Percentiles rank a stretch among this genome's conserved stretches.
phyloP scores from a whole-genome alignment of 2,888 invertebrate genomes.

The Pseudococcus longispinus region DNA sequence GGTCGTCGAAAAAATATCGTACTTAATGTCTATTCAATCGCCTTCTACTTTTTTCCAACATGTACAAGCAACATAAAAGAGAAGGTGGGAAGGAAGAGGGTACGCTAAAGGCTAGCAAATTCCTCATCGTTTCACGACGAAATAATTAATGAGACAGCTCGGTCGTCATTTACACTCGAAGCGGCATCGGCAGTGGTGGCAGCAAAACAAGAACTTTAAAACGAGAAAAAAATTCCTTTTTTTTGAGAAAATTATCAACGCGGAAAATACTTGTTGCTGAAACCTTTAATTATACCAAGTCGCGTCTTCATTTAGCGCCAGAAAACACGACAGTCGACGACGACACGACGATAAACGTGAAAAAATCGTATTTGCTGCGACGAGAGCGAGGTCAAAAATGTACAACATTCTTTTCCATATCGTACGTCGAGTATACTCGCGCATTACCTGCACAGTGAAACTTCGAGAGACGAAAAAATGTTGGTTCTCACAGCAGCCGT shows the following conservation, averaged over 20 bases:
- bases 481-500: no score
- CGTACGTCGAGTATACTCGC: neutral
- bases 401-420: neutral
- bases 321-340: neutral
- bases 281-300: constrained; percentile 16
- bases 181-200: neutral
- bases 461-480: no score
- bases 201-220: neutral
- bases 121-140: neutral
- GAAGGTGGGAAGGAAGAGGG: neutral
- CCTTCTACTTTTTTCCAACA: neutral
- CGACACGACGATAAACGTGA: neutral
- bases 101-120: neutral
- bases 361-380: neutral
- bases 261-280: constrained; percentile 22
- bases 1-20: neutral
- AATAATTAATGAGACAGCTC: constrained; percentile 19
- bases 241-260: constrained; percentile 9
- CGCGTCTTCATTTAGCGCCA: constrained; percentile 8
- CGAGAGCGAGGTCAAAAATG: neutral
- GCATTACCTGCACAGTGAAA: no score
- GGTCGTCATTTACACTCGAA: neutral
- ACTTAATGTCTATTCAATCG: neutral
- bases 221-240: neutral
- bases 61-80: neutral